These are phyloP conservation scores for Drosophila rellima DNA, from an alignment of 2,888 invertebrate species.

Conservation along the genomic window DNA sequence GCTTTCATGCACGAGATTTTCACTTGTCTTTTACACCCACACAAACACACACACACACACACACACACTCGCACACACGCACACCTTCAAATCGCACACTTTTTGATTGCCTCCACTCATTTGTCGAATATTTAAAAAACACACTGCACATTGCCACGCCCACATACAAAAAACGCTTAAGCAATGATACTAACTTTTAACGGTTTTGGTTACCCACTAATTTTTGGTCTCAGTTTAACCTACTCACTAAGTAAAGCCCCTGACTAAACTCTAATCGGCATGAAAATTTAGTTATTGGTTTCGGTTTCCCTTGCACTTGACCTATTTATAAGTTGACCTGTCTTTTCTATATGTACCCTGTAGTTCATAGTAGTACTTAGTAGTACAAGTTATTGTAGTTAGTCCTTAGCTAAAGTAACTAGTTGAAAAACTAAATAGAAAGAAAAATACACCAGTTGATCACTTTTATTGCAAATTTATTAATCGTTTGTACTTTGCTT, in stretches of 20 bases:
- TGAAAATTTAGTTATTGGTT: slow-evolving; percentile 35
- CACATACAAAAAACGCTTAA: slow-evolving; percentile 63
- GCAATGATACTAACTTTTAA: slow-evolving; percentile 60
- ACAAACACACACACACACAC: slow-evolving; percentile 34
- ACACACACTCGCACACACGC: slow-evolving; percentile 26
- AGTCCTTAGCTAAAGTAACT: slow-evolving; percentile 47
- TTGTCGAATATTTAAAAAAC: slow-evolving; percentile 49
- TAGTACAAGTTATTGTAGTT: slow-evolving; percentile 40
- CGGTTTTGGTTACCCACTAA: slow-evolving; percentile 41
- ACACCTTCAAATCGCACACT: slow-evolving; percentile 17
- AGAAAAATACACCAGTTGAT: background rate
- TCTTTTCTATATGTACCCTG: slow-evolving; percentile 29
- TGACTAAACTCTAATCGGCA: slow-evolving; percentile 23
- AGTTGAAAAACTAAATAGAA: slow-evolving; percentile 13
- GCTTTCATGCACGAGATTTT: slow-evolving; percentile 62
- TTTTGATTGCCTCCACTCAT: slow-evolving; percentile 45
- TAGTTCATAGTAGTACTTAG: slow-evolving; percentile 20
- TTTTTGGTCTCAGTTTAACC: slow-evolving; percentile 10
- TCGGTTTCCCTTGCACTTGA: slow-evolving; percentile 29
- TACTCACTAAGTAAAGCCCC: slow-evolving; percentile 12
- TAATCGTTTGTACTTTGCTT: slow-evolving; percentile 60
- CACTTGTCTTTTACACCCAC: slow-evolving; percentile 30
- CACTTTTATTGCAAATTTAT: slow-evolving; percentile 35
- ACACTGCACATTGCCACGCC: slow-evolving; percentile 65
- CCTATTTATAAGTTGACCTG: slow-evolving; percentile 37